Base-by-base conservation (phyloP, 2,797 vertebrate genomes). In the Orestias chungarensis region DNA sequence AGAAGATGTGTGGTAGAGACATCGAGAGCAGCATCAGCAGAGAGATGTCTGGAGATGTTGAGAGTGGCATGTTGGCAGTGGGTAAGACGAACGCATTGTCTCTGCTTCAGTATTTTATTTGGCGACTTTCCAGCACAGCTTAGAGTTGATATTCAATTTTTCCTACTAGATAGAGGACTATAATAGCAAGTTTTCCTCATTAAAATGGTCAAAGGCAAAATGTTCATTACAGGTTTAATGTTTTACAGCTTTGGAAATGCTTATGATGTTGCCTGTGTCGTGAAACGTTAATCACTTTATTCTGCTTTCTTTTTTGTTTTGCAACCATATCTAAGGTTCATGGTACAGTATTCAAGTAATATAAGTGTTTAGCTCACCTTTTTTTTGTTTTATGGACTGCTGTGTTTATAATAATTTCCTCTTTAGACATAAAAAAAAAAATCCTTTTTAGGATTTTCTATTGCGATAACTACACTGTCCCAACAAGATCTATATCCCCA, bases 31-130 rank as follows among this genome's bases (percentile, higher is more conserved):
- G 97, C 78, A 97, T 99, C 64, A 64, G 73, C 77, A 95, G 97
- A 71, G 98, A 99, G 87, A 99, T 99, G 97, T 99, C 98, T 1
- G 98, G 98, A 75, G 96, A 99, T 81, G 95, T 99, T 70, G 97
- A 99, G 86, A 95, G 87, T 66, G 97, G 97, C 92, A 99, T 99
- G 98, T 33, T 99, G 89, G 97, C 98, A 54, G 97, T 99, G 73
- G 97, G 97, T 99, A 91, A 86, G 97, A 82, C 38, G 35, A 40
- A 64, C 4, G 52, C n/a, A 66, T 69, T 65, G 66, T 38, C 25
- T n/a, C 59, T 29, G 66, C 47, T 69, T 78, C 44, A 65, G 40
- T 61, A 12, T 23, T 54, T 25, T 46, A 42, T 46, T 2, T 25
- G 33, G 49, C 70, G 12, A 59, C 66, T 31, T 68, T 62, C 2